Percentiles rank a stretch among this genome's conserved stretches.
phyloP scores from a whole-genome alignment of 1,140 invertebrate genomes.

The Drosophila carrolli region DNA sequence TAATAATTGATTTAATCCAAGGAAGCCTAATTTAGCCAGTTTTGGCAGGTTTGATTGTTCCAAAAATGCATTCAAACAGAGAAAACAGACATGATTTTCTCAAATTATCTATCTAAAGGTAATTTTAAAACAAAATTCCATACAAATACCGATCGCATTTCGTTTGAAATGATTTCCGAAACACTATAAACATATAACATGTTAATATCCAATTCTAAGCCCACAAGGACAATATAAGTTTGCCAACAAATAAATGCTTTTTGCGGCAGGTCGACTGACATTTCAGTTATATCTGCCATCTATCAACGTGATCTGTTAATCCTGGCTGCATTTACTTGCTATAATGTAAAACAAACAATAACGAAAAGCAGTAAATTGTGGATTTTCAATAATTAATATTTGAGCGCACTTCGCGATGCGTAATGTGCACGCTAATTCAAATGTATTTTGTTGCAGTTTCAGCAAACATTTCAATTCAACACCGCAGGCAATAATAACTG shows the following conservation, averaged over 20 bases:
- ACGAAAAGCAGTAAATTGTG: slow-evolving; percentile 28
- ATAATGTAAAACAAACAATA: slow-evolving; percentile 14
- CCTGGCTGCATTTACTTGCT: slow-evolving; percentile 2
- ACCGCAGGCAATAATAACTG: slow-evolving; percentile 61
- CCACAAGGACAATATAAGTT: slow-evolving; percentile 1
- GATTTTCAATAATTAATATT: slow-evolving; percentile 63
- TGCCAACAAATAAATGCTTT: not conserved
- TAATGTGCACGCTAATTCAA: slow-evolving; percentile 39
- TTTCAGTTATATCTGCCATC: slow-evolving; percentile 7
- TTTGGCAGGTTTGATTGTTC: too few relatives aligned
- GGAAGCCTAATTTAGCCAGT: too few relatives aligned
- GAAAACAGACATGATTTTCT: too few relatives aligned
- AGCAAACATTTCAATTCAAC: slow-evolving; percentile 28
- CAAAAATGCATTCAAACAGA: too few relatives aligned
- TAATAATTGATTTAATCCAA: too few relatives aligned
- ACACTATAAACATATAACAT: too few relatives aligned
- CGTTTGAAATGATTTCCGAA: too few relatives aligned
- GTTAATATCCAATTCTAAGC: not conserved
- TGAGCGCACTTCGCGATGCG: slow-evolving; percentile 18
- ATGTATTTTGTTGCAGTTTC: slow-evolving; percentile 49
- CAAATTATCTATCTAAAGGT: too few relatives aligned
- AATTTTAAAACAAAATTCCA: too few relatives aligned
- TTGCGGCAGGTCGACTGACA: not conserved
- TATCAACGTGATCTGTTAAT: slow-evolving; percentile 18
- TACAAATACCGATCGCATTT: too few relatives aligned